Evolutionary conservation across 92 coral and sea anemone genomes (phyloP).

Genomic region (Montipora capitata): DNA sequence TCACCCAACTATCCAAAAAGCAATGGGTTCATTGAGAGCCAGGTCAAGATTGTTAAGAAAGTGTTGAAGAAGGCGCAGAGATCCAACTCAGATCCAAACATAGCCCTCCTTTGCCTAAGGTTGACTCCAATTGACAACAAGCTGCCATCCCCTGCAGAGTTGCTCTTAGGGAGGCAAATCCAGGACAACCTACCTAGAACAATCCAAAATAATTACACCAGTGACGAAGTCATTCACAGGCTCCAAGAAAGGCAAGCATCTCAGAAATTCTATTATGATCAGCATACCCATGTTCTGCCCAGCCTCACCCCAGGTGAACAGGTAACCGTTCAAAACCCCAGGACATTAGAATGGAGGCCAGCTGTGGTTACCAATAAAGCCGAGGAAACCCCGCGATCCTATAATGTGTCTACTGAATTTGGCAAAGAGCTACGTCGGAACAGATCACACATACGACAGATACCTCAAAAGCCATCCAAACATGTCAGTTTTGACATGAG

Average conservation of each 20-base stretch:
- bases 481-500: no score
- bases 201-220: constrained; percentile 1
- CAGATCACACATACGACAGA: no score
- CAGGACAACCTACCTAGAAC: constrained; percentile 44
- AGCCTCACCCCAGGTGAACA: no score
- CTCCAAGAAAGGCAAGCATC: constrained; percentile 54
- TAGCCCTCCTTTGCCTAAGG: constrained; percentile 55
- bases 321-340: no score
- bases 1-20: constrained; percentile 35
- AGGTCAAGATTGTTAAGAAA: no score
- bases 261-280: constrained; percentile 67
- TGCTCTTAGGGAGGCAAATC: constrained; percentile 25
- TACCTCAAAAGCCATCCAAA: no score
- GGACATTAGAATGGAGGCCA: no score
- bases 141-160: constrained; percentile 57
- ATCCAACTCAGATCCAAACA: constrained; percentile 50
- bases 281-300: background rate
- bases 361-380: no score
- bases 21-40: background rate
- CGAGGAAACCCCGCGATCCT: no score
- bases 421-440: no score
- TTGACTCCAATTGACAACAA: constrained; percentile 45
- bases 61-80: constrained; percentile 37
- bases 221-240: constrained; percentile 53
- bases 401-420: no score